Evolutionary conservation across 2,113 vertebrate genomes (phyloP).

Genomic region (Osmerus eperlanus): DNA sequence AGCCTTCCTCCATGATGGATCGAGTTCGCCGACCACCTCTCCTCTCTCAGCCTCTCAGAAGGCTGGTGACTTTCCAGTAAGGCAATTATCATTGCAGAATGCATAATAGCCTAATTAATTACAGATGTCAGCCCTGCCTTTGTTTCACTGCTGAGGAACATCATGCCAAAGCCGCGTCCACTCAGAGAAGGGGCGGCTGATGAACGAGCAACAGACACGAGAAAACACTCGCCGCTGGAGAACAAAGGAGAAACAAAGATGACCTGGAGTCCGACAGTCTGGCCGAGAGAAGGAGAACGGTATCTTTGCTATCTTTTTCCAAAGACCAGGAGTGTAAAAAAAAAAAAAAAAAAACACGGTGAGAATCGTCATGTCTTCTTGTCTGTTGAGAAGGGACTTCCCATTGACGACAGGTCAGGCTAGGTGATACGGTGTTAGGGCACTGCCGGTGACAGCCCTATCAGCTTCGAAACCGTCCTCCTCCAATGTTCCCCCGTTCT

Average conservation of each 20-base stretch:
- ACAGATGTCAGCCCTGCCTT: conserved; percentile 96
- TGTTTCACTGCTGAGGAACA: conserved; percentile 90
- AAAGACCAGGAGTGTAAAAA: too few species aligned
- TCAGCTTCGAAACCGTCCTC: conserved; percentile 35
- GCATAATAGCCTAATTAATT: conserved; percentile 99
- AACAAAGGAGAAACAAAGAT: background rate
- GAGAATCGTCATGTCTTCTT: too few species aligned
- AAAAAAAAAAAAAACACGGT: too few species aligned
- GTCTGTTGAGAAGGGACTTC: background rate
- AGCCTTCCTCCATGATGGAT: conserved; percentile 85
- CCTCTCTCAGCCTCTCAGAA: conserved; percentile 79
- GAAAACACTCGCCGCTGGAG: too few species aligned
- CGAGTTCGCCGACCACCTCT: conserved; percentile 75
- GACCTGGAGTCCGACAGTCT: background rate
- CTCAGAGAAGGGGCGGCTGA: conserved; percentile 62
- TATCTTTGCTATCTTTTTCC: background rate
- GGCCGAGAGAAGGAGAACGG: background rate
- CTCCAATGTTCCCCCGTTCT: conserved; percentile 29
- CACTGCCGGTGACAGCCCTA: conserved; percentile 29
- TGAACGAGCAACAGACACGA: conserved; percentile 51
- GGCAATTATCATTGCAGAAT: conserved; percentile 99
- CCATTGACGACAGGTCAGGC: background rate
- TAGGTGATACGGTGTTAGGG: background rate
- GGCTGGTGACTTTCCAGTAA: conserved; percentile 98
- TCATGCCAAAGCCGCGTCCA: conserved; percentile 82